These are phyloP conservation scores for Cheilosia vernalis DNA, from an alignment of 2,888 invertebrate genomes.

Conservation along the genomic window DNA sequence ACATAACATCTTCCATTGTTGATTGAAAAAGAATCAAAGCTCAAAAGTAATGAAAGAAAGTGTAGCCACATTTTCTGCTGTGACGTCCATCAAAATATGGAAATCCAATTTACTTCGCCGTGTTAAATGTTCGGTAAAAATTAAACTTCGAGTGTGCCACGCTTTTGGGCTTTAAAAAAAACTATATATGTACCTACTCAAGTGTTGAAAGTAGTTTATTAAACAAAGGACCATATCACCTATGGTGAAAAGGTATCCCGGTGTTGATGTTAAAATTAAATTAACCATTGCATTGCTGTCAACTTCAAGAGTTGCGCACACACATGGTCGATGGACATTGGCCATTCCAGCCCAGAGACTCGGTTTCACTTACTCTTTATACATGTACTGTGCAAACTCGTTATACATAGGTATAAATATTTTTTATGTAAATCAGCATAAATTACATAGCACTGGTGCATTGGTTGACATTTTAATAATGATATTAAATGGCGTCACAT, in stretches of 20 bases:
- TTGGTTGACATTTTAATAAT: conserved; percentile 62
- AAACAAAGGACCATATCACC: background rate
- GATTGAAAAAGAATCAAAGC: no score
- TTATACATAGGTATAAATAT: no score
- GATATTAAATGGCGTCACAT: conserved; percentile 47
- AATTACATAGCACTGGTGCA: conserved; percentile 35
- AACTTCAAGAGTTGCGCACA: background rate
- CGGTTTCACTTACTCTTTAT: no score
- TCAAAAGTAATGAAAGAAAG: no score
- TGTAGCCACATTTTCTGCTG: no score
- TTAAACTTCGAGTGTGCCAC: background rate
- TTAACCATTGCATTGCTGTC: background rate
- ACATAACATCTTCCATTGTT: no score
- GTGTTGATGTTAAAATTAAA: conserved; percentile 25
- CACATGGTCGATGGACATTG: no score
- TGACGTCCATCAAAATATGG: background rate
- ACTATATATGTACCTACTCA: background rate
- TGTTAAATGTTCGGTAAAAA: background rate
- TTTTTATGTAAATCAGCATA: conserved; percentile 53
- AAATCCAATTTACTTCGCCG: background rate
- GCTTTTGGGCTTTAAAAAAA: background rate
- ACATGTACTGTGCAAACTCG: no score
- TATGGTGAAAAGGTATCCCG: no score
- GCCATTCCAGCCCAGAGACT: background rate
- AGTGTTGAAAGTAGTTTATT: background rate